Base-by-base conservation (phyloP, 2,888 invertebrate genomes). In the Sphecodes monilicornis region DNA sequence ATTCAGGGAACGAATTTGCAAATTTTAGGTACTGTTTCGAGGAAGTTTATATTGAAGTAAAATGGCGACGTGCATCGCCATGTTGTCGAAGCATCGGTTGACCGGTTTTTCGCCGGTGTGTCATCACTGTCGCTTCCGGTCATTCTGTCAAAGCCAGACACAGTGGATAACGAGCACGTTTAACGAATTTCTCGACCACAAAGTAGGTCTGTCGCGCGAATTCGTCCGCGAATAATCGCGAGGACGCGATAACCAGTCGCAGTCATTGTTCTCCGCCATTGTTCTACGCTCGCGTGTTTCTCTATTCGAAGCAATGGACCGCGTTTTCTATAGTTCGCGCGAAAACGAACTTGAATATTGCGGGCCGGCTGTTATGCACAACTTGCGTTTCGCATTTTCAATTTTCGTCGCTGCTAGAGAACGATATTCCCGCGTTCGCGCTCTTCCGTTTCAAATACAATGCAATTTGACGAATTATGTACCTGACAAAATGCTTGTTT, bases 221-320 rank as follows among this genome's bases (percentile, higher is more conserved):
- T 80, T 80, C 70, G 60, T 76, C 8, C 50, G 54, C n/a, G 71
- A 26, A 80, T 80, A 68, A 75, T 79, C 74, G 43, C 46, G 32
- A 10, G 43, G 22, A 50, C 54, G 18, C 54, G 54, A 32, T 16
- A n/a, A 18, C 72, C 29, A 13, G 46, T 32, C n/a, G 36, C 66
- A 16, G 3, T 22, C 8, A 46, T 64, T 76, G 60, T 64, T 64
- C 75, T 16, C 2, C 16, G 16, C 8, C 74, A 43, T 66, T 66
- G 54, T 50, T 54, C 66, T 16, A 3, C 22, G 29, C 43, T 22
- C 32, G 26, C 13, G 26, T 18, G 36, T 54, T 29, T 6, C 22
- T 26, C 29, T 0, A 43, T 54, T 26, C 43, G 74, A 36, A 50
- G 50, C 22, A 22, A n/a, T 0, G 57, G 13, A 22, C 29, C 22